Evolutionary conservation across 2,113 vertebrate genomes (phyloP), one percentile per base, ranked within the genome.

Genomic region (Paradoxurus hermaphroditus): DNA sequence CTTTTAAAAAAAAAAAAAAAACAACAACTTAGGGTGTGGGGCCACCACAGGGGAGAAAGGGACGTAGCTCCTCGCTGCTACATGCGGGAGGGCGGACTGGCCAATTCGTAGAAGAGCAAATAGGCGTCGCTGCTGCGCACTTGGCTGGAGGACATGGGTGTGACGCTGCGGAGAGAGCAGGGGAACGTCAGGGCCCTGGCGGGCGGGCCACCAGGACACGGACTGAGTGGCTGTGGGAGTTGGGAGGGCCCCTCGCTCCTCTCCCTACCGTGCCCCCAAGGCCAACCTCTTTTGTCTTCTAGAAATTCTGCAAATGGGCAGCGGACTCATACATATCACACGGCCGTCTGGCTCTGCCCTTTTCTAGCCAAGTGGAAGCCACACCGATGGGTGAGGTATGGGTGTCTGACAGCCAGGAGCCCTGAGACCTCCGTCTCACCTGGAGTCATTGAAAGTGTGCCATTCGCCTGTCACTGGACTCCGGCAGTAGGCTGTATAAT

Each of bases 401-500:
- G 72, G 36, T 3, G 56, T 12, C 34, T 29, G 90, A 25, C 12
- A 27, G 79, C 67, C 29, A 1, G 0, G 0, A 8, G 29, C 59
- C 56, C 18, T 0, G 0, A 49, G 53, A 0, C 3, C 39, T 18
- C 0, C 34, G 31, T 95, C 97, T 98, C 98, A 99, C 99, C 99
- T 99, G 97, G 99, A 99, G 98, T 99, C 99, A 1, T 99, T 99
- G 99, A 99, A 99, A 39, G 98, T 99, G 98, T 99, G 99, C 99
- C 99, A 99, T 91, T 99, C 99, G 49, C 99, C 99, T 15, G 99
- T 99, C 41, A 98, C 96, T 0, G 99, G 99, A 97, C 99, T 99
- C 93, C 99, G 99, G 98, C 99, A 99, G 98, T 99, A 99, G n/a
- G 99, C 99, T 0, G 99, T 99, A 98, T 99, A 99, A 93, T 99